phyloP scores from a whole-genome alignment of 2,113 vertebrate species.

The Lophotis ruficrista region DNA sequence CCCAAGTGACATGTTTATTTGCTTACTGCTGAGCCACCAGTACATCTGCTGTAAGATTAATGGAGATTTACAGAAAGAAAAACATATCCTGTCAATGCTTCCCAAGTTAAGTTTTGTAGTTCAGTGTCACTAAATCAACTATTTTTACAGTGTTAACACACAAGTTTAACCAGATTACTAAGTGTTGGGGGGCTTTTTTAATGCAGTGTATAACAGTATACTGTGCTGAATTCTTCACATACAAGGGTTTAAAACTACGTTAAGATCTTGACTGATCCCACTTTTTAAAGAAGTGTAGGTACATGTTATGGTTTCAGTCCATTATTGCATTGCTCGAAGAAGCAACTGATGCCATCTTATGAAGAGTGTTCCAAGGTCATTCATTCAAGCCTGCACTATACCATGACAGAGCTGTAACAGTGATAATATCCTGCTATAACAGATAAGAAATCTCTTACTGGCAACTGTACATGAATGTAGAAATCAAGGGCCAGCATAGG shows the following conservation, averaged over 20 bases:
- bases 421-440: background rate
- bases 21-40: background rate
- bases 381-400: background rate
- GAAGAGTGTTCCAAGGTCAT: background rate
- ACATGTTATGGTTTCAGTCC: background rate
- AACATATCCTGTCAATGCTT: background rate
- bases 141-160: background rate
- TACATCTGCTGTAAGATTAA: background rate
- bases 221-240: background rate
- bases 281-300: background rate
- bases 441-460: background rate
- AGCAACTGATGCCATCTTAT: background rate
- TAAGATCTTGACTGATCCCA: background rate
- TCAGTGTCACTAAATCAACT: background rate
- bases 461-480: background rate
- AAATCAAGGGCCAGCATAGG: background rate
- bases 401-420: background rate
- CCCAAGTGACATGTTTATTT: background rate
- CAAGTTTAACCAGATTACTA: background rate
- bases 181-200: background rate
- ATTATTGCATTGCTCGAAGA: background rate
- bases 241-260: background rate
- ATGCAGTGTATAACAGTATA: background rate
- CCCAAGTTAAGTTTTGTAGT: background rate
- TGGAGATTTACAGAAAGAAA: constrained; percentile 27